Evolutionary conservation across 2,113 vertebrate species (phyloP), one percentile per base, ranked within the genome.

Genomic region (Falcunculus frontatus): DNA sequence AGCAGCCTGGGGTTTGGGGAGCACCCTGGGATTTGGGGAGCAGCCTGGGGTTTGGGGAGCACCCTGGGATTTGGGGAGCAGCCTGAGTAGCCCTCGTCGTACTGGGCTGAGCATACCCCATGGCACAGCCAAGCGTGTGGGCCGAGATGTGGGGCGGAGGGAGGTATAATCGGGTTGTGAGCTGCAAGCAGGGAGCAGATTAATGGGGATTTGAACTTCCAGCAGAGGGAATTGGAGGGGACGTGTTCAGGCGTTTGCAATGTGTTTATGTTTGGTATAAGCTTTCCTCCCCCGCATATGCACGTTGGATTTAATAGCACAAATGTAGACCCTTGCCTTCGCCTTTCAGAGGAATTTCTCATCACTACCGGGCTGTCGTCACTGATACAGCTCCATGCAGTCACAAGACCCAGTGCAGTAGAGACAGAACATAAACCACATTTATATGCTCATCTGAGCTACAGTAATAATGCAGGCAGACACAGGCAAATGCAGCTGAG

Each of bases 331-430:
- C 27, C 90, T 63, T 94, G n/a, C n/a, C 41, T 76, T 84, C 5
- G 3, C 22, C 27, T 91, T 75, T 73, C 46, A 62, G 53, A 80
- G 59, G 30, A 77, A 21, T 10, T 44, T 56, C 41, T 35, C 39
- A 47, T 27, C 33, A 0, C 13, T 16, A 1, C 1, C 13, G 76
- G 47, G 37, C 5, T 84, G 46, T 74, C 0, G 0, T 76, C 65
- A 64, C 15, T 62, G 47, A 7, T 49, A 32, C 30, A 73, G 50
- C n/a, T 70, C 68, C 33, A 8, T 30, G 10, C 63, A 82, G 50
- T 64, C 69, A 75, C 39, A 63, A 81, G 70, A 60, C 35, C 11
- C 22, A 8, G 27, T 21, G 62, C 32, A 67, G 29, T 0, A 56
- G 44, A 50, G 37, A 44, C 1, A 0, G 25, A 76, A 50, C 7